Base-by-base conservation (phyloP, 1,140 invertebrate genomes). In the Diprion similis region DNA sequence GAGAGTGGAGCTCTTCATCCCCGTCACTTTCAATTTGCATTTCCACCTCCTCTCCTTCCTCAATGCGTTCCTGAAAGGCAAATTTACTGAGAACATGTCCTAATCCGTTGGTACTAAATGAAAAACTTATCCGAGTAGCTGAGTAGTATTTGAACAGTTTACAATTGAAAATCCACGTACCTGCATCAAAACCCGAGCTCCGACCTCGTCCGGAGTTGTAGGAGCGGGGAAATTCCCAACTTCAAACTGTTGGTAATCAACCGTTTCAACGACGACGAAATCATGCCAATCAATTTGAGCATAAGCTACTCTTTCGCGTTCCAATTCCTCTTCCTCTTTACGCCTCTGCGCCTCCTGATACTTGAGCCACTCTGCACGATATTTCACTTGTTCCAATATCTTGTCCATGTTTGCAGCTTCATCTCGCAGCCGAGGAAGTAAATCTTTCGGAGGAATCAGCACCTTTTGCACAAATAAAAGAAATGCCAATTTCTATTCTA, bases 231-330 rank as follows among this genome's bases (percentile, higher is more conserved):
- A 98, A 84, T 96, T 96, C 37, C 98, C 97, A 11, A 94, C 93
- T 89, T 99, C 98, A 81, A 96, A 97, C 0, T 96, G 95, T 78
- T 99, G 97, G 87, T 99, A 99, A 86, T 99, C 99, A 0, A 99
- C 98, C 0, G 98, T 99, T 88, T 99, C 98, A 0, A 99, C 99
- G 0, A 99, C 98, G 1, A 99, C 98, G 90, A 99, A 99, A 88
- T 99, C 98, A 84, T 99, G 99, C 99, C 99, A 99, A 85, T 99
- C 99, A 78, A 99, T 99, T 81, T 98, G 96, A 4, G 97, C 96
- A 85, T 99, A 99, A 0, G 98, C 97, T 47, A 99, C 92, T 88
- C 98, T 91, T 87, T 99, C 99, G 59, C 95, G 92, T 86, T 99
- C 98, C 17, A 96, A 90, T 81, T 96, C 95, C 80, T 98, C 97